These are phyloP conservation scores for Tipula lateralis DNA, from an alignment of 2,888 invertebrate species.

Conservation along the genomic window DNA sequence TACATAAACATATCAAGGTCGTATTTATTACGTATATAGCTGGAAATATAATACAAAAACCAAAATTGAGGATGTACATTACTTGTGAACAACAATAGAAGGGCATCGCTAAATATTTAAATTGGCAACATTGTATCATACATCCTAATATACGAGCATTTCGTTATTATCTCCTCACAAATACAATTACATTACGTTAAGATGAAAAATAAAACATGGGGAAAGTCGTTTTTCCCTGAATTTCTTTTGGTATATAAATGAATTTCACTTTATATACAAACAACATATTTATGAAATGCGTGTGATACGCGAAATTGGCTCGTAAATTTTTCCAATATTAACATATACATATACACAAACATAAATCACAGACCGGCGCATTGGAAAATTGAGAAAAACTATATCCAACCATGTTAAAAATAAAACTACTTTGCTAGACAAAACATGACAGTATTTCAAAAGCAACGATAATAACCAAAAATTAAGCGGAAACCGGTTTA, in stretches of 20 bases:
- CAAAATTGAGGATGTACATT: not conserved
- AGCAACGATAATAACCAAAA: not conserved
- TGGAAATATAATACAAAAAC: not conserved
- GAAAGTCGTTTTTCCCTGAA: not conserved
- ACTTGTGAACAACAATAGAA: not conserved
- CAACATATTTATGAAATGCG: not conserved
- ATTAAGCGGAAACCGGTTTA: not conserved
- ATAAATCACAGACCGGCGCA: not conserved
- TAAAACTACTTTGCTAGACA: not conserved
- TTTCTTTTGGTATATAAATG: not conserved
- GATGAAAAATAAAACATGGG: not conserved
- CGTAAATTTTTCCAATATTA: not conserved
- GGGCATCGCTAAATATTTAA: not conserved
- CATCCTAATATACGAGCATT: not conserved
- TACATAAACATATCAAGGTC: not conserved
- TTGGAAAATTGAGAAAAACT: not conserved
- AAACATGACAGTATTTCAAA: not conserved
- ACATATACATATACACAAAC: not conserved
- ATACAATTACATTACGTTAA: not conserved
- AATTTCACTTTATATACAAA: not conserved
- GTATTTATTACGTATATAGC: not conserved
- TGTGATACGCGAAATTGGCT: not conserved
- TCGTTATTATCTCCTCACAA: not conserved
- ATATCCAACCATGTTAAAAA: not conserved
- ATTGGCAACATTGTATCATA: not conserved